Conservation (phyloP, 1,140 invertebrate species). For the Drepana arcuata region DNA sequence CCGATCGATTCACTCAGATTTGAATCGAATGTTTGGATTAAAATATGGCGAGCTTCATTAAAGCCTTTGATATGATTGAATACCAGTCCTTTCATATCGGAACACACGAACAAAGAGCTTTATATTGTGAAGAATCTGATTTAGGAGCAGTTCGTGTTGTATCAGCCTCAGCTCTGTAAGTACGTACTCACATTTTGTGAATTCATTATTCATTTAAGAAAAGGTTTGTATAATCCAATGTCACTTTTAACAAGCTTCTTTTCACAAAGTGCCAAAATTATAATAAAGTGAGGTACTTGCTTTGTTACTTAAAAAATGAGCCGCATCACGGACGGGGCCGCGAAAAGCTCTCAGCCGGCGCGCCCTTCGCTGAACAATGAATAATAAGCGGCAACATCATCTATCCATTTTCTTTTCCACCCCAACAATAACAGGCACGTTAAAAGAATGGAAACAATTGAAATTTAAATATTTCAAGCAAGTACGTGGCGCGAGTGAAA, state of each 20-base stretch:
- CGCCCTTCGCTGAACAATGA: constrained; percentile 44
- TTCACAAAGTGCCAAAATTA: constrained; percentile 23
- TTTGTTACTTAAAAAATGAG: constrained; percentile 62
- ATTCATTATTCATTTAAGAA: constrained; percentile 1
- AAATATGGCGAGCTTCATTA: constrained; percentile 54
- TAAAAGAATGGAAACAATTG: constrained; percentile 50
- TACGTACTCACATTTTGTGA: background rate
- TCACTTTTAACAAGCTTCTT: constrained; percentile 8
- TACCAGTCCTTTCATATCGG: constrained; percentile 26
- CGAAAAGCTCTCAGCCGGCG: background rate
- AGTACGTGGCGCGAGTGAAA: constrained; percentile 21
- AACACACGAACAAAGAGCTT: constrained; percentile 8
- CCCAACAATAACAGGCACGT: constrained; percentile 41
- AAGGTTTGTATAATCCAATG: constrained; percentile 15
- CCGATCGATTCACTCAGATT: constrained; percentile 52
- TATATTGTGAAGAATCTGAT: background rate
- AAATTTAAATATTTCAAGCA: constrained; percentile 55
- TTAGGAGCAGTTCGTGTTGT: background rate
- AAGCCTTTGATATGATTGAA: constrained; percentile 45
- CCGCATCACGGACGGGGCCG: constrained; percentile 46
- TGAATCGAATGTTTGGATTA: constrained; percentile 64
- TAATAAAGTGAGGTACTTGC: constrained; percentile 26
- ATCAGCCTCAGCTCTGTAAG: background rate
- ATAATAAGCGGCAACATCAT: constrained; percentile 59
- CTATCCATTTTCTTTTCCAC: constrained; percentile 57